A percentile compares a stretch with the other conserved stretches of the same genome.
Conservation (phyloP, 2,113 vertebrate genomes). For the Hippocampus zosterae region DNA sequence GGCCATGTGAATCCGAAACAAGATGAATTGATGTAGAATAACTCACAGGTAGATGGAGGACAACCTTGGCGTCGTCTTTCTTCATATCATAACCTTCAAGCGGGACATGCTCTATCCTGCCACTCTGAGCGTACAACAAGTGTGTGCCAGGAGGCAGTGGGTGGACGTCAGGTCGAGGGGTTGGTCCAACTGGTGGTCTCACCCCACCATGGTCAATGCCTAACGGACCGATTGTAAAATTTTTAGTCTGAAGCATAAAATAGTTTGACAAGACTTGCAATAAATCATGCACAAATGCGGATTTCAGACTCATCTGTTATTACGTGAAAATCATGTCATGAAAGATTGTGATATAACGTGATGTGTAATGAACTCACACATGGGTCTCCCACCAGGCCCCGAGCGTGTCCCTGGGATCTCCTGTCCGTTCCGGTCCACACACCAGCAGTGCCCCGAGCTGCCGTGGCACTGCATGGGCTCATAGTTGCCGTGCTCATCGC, state of each 20-base stretch:
- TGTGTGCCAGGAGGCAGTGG: slow-evolving; percentile 82
- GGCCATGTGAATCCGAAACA: not conserved
- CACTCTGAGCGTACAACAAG: slow-evolving; percentile 85
- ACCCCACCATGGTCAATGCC: slow-evolving; percentile 73
- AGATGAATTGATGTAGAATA: not conserved
- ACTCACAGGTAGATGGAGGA: slow-evolving; percentile 86
- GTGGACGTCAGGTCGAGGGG: slow-evolving; percentile 74
- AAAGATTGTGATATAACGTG: not conserved
- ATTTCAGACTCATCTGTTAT: not conserved
- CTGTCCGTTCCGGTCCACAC: slow-evolving; percentile 81
- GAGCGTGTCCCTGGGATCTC: slow-evolving; percentile 83
- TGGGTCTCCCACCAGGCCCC: slow-evolving; percentile 70
- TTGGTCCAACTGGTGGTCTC: slow-evolving; percentile 71
- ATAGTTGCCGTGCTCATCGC: slow-evolving; percentile 81
- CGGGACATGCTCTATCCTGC: slow-evolving; percentile 84
- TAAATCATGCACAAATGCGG: too few relatives aligned
- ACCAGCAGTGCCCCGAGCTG: slow-evolving; percentile 85
- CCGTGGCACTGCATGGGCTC: slow-evolving; percentile 82
- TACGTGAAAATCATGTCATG: not conserved
- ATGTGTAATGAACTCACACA: slow-evolving; percentile 78
- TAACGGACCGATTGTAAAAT: slow-evolving; percentile 7
- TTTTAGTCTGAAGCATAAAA: too few relatives aligned
- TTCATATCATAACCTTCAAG: slow-evolving; percentile 80
- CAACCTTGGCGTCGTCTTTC: slow-evolving; percentile 76
- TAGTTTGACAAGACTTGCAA: too few relatives aligned